phyloP scores from a whole-genome alignment of 2,888 invertebrate species.

The Nesidiocoris tenuis region DNA sequence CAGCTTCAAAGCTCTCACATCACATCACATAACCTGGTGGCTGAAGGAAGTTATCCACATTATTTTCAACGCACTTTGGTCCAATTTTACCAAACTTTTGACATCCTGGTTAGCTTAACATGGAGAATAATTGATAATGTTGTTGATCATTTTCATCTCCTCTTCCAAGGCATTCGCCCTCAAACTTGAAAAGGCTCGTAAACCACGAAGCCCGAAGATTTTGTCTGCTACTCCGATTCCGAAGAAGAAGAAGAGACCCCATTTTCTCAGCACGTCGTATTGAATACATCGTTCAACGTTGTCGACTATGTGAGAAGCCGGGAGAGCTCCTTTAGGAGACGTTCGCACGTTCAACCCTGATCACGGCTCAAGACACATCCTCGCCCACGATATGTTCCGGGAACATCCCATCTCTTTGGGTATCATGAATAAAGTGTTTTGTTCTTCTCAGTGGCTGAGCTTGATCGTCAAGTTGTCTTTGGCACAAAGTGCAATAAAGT shows the following conservation, averaged over 20 bases:
- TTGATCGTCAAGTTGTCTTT: slow-evolving; percentile 89
- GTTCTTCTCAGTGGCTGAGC: slow-evolving; percentile 93
- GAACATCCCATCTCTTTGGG: slow-evolving; percentile 80
- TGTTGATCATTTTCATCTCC: no score
- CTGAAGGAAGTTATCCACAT: no score
- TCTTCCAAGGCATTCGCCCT: slow-evolving; percentile 62
- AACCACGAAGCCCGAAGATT: slow-evolving; percentile 85
- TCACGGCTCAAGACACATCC: slow-evolving; percentile 82
- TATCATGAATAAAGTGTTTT: slow-evolving; percentile 88
- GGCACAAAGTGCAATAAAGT: slow-evolving; percentile 98
- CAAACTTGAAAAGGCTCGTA: slow-evolving; percentile 70
- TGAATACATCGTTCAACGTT: slow-evolving; percentile 80
- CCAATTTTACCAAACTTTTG: no score
- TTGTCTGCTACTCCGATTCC: slow-evolving; percentile 84
- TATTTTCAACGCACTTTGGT: no score
- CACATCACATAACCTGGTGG: no score
- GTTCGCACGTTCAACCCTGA: slow-evolving; percentile 71
- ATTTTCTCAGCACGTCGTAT: slow-evolving; percentile 63
- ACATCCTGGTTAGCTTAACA: no score
- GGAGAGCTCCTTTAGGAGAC: slow-evolving; percentile 71
- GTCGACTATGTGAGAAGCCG: slow-evolving; percentile 80
- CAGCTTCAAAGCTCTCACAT: no score
- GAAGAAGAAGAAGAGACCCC: slow-evolving; percentile 81
- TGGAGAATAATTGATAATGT: no score
- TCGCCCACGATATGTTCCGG: slow-evolving; percentile 84